phyloP scores from a whole-genome alignment of 2,113 vertebrate genomes.

The Calyptommatus sinebrachiatus region DNA sequence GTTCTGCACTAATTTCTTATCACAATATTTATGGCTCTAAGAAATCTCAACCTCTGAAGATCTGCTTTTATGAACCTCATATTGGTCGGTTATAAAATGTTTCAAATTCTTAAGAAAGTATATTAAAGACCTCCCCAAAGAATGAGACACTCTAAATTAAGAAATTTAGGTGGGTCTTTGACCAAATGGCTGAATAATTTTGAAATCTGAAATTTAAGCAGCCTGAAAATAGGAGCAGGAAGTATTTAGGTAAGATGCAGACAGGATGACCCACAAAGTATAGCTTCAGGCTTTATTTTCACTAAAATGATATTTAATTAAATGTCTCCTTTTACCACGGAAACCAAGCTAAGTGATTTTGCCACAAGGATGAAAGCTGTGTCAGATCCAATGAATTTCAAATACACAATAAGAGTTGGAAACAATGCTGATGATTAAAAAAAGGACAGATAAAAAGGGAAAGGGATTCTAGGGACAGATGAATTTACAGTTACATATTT shows the following conservation, averaged over 20 bases:
- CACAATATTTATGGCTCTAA: background rate
- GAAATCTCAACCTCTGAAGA: background rate
- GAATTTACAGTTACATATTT: background rate
- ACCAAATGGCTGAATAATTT: too few relatives aligned
- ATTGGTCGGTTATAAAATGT: background rate
- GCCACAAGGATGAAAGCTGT: background rate
- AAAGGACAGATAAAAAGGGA: background rate
- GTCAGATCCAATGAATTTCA: conserved; percentile 18
- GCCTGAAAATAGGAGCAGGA: background rate
- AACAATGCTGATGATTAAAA: background rate
- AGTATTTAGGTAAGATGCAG: background rate
- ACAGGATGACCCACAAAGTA: background rate
- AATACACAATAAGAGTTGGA: background rate
- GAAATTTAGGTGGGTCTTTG: too few relatives aligned
- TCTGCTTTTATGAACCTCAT: background rate
- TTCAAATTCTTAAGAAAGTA: background rate
- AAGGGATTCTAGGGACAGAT: background rate
- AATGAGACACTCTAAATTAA: background rate
- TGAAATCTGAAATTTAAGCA: background rate
- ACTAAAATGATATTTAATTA: conserved; percentile 5
- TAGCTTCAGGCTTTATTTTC: background rate
- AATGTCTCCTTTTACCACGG: background rate
- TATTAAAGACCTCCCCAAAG: conserved; percentile 6
- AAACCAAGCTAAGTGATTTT: background rate
- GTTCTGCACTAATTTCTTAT: background rate